These are phyloP conservation scores for Hermaeophaga mercurialis DNA, from an alignment of 2,888 invertebrate genomes.

Conservation along the genomic window DNA sequence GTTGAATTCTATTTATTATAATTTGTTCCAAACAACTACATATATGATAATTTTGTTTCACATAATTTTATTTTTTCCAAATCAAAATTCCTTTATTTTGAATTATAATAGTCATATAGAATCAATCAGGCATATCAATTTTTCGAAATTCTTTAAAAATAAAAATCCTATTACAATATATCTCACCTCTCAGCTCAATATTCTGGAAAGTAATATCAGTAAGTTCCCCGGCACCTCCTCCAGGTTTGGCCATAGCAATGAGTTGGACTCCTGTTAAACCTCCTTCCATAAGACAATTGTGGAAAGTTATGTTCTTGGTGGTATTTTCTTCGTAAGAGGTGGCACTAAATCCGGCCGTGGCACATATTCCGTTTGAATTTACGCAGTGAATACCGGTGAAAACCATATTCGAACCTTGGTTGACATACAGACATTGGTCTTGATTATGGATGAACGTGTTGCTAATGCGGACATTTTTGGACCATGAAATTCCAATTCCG, in stretches of 20 bases:
- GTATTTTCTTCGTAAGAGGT: constrained; percentile 15
- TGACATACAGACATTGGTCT: constrained; percentile 23
- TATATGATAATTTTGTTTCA: too few species aligned
- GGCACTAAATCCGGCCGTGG: constrained; percentile 13
- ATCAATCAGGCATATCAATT: too few species aligned
- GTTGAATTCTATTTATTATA: too few species aligned
- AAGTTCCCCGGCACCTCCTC: constrained; percentile 12
- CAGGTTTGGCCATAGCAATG: background rate
- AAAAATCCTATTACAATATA: too few species aligned
- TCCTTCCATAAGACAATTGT: constrained; percentile 21
- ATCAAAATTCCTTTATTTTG: too few species aligned
- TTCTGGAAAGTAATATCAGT: constrained; percentile 14
- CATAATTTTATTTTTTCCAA: too few species aligned
- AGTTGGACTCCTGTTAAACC: constrained; percentile 20
- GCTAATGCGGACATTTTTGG: constrained; percentile 8
- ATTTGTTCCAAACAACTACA: too few species aligned
- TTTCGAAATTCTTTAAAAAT: too few species aligned
- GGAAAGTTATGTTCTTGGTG: constrained; percentile 15
- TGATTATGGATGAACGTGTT: constrained; percentile 21
- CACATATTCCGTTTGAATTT: constrained; percentile 19
- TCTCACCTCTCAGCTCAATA: constrained; percentile 13
- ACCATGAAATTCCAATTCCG: constrained; percentile 19
- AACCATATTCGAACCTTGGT: constrained; percentile 18
- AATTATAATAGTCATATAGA: too few species aligned
- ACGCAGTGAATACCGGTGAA: constrained; percentile 17